A percentile compares a stretch with the other conserved stretches of the same genome.
Evolutionary conservation across 2,113 vertebrate genomes (phyloP).

Genomic region (Zapornia atra): DNA sequence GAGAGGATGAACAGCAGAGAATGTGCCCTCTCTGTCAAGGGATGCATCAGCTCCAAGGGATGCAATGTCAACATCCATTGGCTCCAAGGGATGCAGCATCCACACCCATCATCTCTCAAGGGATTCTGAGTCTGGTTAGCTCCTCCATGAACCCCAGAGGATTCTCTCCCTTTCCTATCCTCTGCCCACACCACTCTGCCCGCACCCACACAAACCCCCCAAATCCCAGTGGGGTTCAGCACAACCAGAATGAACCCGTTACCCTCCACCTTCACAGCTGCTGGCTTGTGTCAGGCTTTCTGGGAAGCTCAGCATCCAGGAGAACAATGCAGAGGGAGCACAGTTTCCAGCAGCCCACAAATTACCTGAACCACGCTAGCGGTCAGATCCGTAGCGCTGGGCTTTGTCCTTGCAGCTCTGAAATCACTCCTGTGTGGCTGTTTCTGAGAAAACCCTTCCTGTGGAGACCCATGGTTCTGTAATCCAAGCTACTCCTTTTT

Average conservation of each 20-base stretch:
- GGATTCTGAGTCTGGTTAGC: too few species aligned
- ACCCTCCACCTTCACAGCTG: neutral
- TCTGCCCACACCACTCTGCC: neutral
- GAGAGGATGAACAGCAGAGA: neutral
- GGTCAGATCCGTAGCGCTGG: neutral
- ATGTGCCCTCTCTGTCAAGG: neutral
- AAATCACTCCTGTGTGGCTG: neutral
- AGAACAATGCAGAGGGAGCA: neutral
- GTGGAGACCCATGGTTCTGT: neutral
- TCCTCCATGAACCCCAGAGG: neutral
- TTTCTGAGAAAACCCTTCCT: neutral
- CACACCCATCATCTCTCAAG: too few species aligned
- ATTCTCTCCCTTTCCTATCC: neutral
- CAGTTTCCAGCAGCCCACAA: neutral
- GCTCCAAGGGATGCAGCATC: too few species aligned
- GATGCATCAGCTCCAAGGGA: too few species aligned
- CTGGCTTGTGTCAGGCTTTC: fast-evolving
- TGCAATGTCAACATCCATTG: too few species aligned
- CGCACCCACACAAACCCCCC: neutral
- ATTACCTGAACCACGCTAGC: neutral
- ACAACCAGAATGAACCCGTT: neutral
- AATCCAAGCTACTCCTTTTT: neutral
- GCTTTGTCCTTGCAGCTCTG: neutral
- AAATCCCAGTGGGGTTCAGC: neutral
- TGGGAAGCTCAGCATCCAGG: neutral